Evolutionary conservation across 2,797 vertebrate species (phyloP).

Genomic region (Pitangus sulphuratus): DNA sequence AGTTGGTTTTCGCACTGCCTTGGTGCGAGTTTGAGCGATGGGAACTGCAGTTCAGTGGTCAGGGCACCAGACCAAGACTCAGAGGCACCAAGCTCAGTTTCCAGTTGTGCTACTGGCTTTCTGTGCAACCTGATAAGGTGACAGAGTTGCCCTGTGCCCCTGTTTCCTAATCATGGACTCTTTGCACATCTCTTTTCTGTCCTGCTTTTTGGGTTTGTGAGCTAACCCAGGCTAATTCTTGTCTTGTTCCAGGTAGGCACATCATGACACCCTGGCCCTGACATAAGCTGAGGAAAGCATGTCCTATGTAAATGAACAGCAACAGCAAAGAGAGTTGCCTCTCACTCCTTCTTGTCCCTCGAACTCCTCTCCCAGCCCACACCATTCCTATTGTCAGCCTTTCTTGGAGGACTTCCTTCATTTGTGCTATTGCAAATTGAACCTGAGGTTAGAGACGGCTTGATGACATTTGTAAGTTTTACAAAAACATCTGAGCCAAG

Average conservation of each 20-base stretch:
- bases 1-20: background rate
- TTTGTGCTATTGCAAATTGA: background rate
- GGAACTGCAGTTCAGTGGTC: background rate
- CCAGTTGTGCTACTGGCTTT: background rate
- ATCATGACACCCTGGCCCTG: fast-evolving
- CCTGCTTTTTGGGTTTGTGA: background rate
- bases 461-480: background rate
- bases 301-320: background rate
- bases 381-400: fast-evolving
- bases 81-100: background rate
- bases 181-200: background rate
- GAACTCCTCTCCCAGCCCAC: background rate
- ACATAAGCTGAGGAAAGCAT: fast-evolving
- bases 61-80: background rate
- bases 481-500: background rate
- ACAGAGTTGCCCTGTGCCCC: background rate
- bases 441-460: background rate
- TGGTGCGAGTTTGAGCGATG: fast-evolving
- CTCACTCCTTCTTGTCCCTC: background rate
- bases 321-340: background rate
- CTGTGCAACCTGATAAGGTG: background rate
- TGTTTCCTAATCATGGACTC: background rate
- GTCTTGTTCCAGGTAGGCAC: background rate
- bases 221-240: background rate
- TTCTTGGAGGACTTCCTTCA: background rate